Percentiles rank a stretch among this genome's conserved stretches.
These are phyloP conservation scores for Cephalotes varians DNA, from an alignment of 2,888 invertebrate species.

Conservation along the genomic window DNA sequence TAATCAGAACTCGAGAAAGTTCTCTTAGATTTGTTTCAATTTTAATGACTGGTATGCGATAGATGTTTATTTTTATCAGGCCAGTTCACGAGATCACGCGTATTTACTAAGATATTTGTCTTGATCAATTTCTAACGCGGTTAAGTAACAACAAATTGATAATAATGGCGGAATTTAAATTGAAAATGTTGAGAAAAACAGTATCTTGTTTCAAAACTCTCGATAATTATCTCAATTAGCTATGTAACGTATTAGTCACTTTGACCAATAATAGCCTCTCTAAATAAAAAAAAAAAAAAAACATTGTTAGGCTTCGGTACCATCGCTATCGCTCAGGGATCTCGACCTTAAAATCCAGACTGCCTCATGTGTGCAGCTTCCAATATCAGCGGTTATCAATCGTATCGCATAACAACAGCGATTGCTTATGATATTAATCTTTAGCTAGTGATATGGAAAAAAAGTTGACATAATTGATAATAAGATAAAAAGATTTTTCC, in stretches of 20 bases:
- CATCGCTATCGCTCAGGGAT: constrained; percentile 17
- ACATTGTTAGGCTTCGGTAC: neutral
- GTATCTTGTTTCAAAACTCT: neutral
- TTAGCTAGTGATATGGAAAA: neutral
- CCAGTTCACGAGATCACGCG: neutral
- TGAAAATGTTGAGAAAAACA: neutral
- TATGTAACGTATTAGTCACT: constrained; percentile 50
- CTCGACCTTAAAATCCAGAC: constrained; percentile 18
- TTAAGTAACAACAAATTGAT: constrained; percentile 10
- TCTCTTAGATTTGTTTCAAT: neutral
- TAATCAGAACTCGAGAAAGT: neutral
- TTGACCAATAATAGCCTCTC: neutral
- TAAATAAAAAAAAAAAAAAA: neutral
- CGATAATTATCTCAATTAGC: constrained; percentile 39
- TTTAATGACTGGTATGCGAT: neutral
- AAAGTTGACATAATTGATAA: neutral
- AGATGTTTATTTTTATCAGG: neutral
- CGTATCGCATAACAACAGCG: neutral
- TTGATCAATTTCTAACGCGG: constrained; percentile 3
- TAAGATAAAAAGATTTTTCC: neutral
- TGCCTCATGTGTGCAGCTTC: neutral
- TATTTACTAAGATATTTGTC: neutral
- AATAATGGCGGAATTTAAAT: neutral
- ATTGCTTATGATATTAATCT: neutral
- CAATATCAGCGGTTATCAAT: constrained; percentile 36